Percentiles rank a stretch among this genome's conserved stretches.
phyloP scores from a whole-genome alignment of 2,797 vertebrate genomes.

The Pitangus sulphuratus region DNA sequence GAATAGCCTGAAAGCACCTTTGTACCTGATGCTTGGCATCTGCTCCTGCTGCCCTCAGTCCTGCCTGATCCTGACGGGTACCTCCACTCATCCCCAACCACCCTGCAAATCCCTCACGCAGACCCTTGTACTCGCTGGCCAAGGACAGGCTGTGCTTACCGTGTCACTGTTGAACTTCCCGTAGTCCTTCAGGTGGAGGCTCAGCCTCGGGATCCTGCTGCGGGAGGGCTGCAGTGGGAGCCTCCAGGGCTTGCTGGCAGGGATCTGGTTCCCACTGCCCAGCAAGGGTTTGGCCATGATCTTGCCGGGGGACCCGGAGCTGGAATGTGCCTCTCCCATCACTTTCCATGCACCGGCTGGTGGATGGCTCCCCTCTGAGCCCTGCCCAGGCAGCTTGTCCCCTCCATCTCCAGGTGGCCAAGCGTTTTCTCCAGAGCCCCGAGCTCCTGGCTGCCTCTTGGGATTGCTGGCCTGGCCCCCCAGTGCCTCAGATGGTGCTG shows the following conservation, averaged over 20 bases:
- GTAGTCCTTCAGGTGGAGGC: not conserved
- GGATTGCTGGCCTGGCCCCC: rapidly evolving
- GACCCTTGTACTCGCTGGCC: rapidly evolving
- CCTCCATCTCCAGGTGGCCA: not conserved
- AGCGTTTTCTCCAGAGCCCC: not conserved
- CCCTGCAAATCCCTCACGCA: rapidly evolving
- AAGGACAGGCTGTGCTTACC: not conserved
- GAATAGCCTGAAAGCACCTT: not conserved
- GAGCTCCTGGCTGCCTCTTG: not conserved
- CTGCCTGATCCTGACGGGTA: not conserved
- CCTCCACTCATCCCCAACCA: rapidly evolving
- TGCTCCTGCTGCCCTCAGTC: not conserved
- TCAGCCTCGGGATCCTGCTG: conserved; percentile 46
- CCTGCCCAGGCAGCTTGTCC: not conserved
- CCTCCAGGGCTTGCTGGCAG: not conserved
- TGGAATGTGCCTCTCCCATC: not conserved
- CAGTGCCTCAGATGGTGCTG: not conserved
- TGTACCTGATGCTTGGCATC: not conserved
- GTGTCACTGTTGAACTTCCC: conserved; percentile 70
- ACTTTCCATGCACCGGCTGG: not conserved
- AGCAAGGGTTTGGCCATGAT: not conserved
- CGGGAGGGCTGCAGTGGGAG: not conserved
- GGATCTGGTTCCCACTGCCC: not conserved
- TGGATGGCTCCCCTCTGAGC: not conserved
- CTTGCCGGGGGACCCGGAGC: not conserved